A percentile compares a stretch with the other conserved stretches of the same genome.
phyloP scores from a whole-genome alignment of 2,797 vertebrate species.

The Mergus octosetaceus region DNA sequence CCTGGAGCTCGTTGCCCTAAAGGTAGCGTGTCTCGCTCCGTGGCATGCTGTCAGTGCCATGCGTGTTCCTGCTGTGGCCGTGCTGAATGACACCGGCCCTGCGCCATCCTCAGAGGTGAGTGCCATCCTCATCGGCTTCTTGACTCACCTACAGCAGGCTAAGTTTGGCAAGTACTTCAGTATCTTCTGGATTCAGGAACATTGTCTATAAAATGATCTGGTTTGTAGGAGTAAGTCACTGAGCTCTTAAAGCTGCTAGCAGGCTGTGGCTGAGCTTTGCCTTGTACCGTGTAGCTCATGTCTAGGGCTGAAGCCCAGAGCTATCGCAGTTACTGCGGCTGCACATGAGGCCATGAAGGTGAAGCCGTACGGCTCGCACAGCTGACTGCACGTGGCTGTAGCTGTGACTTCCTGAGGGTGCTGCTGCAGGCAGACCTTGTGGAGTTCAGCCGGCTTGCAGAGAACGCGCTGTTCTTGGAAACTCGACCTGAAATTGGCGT shows the following conservation, averaged over 20 bases:
- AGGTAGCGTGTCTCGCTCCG: accelerated
- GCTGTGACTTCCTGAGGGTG: neutral
- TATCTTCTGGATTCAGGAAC: neutral
- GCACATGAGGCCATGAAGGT: neutral
- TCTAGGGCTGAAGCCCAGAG: neutral
- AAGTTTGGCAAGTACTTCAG: neutral
- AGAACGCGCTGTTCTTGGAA: neutral
- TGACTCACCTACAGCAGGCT: accelerated
- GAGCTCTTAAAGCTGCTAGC: neutral
- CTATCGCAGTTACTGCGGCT: neutral
- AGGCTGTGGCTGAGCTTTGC: neutral
- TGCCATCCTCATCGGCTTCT: neutral
- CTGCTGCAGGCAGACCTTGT: neutral
- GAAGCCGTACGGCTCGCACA: neutral
- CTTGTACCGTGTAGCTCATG: accelerated
- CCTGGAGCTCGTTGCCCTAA: accelerated
- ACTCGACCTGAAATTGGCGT: neutral
- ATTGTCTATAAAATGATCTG: neutral
- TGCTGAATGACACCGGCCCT: neutral
- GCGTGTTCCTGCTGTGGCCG: neutral
- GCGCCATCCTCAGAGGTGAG: neutral
- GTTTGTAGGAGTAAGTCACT: accelerated
- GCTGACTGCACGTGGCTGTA: neutral
- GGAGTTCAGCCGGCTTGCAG: neutral
- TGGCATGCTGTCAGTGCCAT: accelerated